phyloP scores from a whole-genome alignment of 2,888 invertebrate genomes.

The Cremastinae sp. region DNA sequence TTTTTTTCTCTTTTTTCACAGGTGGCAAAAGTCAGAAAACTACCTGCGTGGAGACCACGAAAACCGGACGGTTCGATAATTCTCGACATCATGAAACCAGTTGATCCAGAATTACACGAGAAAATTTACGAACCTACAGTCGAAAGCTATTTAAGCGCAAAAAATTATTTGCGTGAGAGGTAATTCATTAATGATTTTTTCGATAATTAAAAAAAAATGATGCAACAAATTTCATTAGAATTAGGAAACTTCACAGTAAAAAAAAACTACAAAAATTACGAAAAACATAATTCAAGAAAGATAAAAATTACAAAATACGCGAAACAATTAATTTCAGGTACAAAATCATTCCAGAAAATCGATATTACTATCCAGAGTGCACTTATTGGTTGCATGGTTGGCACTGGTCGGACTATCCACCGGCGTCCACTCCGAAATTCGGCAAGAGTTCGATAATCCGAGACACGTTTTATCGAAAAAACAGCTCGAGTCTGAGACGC shows the following conservation, averaged over 20 bases:
- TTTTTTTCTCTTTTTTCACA: slow-evolving; percentile 13
- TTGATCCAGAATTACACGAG: slow-evolving; percentile 66
- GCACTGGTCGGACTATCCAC: slow-evolving; percentile 70
- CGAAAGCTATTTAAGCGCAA: slow-evolving; percentile 69
- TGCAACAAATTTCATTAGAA: no score
- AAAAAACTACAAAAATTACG: no score
- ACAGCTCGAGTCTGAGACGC: slow-evolving; percentile 68
- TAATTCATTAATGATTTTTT: slow-evolving; percentile 49
- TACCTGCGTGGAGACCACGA: slow-evolving; percentile 66
- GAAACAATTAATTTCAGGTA: slow-evolving; percentile 62
- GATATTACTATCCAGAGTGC: slow-evolving; percentile 74
- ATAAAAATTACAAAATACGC: no score
- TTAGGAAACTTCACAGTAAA: no score
- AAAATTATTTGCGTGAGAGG: slow-evolving; percentile 73
- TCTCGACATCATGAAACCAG: slow-evolving; percentile 71
- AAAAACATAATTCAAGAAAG: no score
- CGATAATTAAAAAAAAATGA: not conserved
- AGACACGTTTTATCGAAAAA: slow-evolving; percentile 70
- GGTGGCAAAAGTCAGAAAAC: slow-evolving; percentile 21
- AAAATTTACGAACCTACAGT: slow-evolving; percentile 69
- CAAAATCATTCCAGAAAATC: slow-evolving; percentile 71
- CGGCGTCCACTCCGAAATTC: slow-evolving; percentile 59
- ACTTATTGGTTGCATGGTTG: slow-evolving; percentile 75
- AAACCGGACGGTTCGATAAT: slow-evolving; percentile 61
- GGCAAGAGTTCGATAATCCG: slow-evolving; percentile 66